Percentiles rank a stretch among this genome's conserved stretches.
These are phyloP conservation scores for Plagiodera versicolora DNA, from an alignment of 2,888 invertebrate species.

Conservation along the genomic window DNA sequence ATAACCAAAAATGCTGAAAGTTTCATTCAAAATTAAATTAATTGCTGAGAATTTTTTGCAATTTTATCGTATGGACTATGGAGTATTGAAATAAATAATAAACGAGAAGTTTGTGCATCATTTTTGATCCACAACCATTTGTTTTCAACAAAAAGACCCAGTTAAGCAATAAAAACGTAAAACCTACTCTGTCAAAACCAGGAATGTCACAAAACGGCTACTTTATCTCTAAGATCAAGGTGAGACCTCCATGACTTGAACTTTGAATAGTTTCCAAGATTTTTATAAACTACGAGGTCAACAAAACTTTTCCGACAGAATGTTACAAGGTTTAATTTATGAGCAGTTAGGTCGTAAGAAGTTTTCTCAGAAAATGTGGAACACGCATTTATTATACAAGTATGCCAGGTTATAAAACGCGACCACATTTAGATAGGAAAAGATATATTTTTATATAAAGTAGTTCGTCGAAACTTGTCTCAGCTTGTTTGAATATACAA, in stretches of 20 bases:
- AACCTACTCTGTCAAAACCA: neutral
- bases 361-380: slow-evolving; percentile 26
- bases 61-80: no score
- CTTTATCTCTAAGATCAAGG: slow-evolving; percentile 23
- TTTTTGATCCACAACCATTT: no score
- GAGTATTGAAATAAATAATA: no score
- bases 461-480: slow-evolving; percentile 6
- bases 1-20: no score
- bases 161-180: neutral
- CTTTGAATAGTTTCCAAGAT: slow-evolving; percentile 34
- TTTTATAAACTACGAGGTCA: slow-evolving; percentile 33
- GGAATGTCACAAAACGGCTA: slow-evolving; percentile 3
- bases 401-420: slow-evolving; percentile 23
- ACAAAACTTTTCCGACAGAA: slow-evolving; percentile 32
- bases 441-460: slow-evolving; percentile 3
- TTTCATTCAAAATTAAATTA: no score
- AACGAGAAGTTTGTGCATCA: no score
- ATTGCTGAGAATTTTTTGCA: no score
- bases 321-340: slow-evolving; percentile 29
- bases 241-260: slow-evolving; percentile 21
- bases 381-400: slow-evolving; percentile 23
- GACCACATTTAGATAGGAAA: slow-evolving; percentile 9
- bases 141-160: no score
- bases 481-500: neutral
- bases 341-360: slow-evolving; percentile 19